Evolutionary conservation across 2,797 vertebrate species (phyloP).

Genomic region (Anabas testudineus): DNA sequence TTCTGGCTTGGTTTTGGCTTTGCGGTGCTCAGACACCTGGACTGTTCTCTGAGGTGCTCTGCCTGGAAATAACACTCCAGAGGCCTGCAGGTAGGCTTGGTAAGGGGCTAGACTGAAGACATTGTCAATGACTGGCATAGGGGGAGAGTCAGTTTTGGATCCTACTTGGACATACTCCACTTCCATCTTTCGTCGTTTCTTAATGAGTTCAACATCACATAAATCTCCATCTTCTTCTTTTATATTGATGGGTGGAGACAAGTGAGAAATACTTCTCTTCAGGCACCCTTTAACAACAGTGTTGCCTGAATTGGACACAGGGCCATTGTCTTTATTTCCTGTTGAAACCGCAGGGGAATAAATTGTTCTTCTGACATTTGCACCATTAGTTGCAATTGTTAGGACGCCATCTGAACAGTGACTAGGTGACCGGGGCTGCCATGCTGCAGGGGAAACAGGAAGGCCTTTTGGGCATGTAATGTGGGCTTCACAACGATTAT

Average conservation of each 20-base stretch:
- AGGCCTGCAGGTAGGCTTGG: constrained; percentile 83
- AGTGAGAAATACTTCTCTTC: constrained; percentile 65
- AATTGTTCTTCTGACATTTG: constrained; percentile 44
- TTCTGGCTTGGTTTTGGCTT: constrained; percentile 50
- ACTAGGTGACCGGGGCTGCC: constrained; percentile 54
- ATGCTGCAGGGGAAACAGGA: constrained; percentile 44
- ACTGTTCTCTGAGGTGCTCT: constrained; percentile 29
- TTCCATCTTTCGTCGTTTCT: constrained; percentile 67
- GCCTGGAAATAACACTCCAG: constrained; percentile 56
- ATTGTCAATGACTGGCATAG: constrained; percentile 93
- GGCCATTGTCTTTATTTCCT: constrained; percentile 27
- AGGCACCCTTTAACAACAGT: constrained; percentile 21
- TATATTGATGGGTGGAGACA: constrained; percentile 47
- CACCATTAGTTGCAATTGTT: constrained; percentile 23
- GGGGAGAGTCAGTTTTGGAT: constrained; percentile 79
- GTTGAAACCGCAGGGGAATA: constrained; percentile 37
- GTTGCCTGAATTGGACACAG: constrained; percentile 22
- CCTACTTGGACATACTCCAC: constrained; percentile 3
- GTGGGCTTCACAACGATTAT: constrained; percentile 54
- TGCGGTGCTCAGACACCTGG: constrained; percentile 26
- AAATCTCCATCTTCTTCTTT: constrained; percentile 61
- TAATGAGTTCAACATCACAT: constrained; percentile 51
- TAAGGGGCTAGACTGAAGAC: constrained; percentile 96
- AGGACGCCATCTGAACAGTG: constrained; percentile 39
- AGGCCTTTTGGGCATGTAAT: constrained; percentile 26